Percentiles rank a stretch among this genome's conserved stretches.
These are phyloP conservation scores for Baccha elongata DNA, from an alignment of 2,888 invertebrate species.

Conservation along the genomic window DNA sequence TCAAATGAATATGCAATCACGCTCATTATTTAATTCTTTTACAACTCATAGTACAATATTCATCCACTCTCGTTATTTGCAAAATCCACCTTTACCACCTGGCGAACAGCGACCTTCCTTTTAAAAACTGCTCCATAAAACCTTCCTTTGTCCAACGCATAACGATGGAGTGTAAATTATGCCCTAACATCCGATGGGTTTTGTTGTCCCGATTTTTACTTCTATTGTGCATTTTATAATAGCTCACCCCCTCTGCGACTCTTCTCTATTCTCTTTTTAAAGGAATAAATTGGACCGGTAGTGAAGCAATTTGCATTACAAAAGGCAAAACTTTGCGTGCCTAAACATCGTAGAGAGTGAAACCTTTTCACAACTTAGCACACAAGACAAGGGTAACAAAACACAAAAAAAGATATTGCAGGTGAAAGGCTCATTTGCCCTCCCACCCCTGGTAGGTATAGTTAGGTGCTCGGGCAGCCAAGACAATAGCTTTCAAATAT, in stretches of 20 bases:
- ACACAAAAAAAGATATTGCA: constrained; percentile 32
- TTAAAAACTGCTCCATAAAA: constrained; percentile 30
- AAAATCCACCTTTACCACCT: constrained; percentile 34
- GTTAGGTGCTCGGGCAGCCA: constrained; percentile 11
- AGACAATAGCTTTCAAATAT: constrained; percentile 64
- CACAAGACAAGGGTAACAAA: constrained; percentile 38
- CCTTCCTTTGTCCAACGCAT: constrained; percentile 17
- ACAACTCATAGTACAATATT: too few species aligned
- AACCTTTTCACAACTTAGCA: constrained; percentile 73
- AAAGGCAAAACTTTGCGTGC: constrained; percentile 72
- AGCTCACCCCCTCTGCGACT: constrained; percentile 27
- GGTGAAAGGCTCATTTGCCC: constrained; percentile 33
- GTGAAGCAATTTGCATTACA: constrained; percentile 73
- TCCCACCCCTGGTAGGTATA: background rate
- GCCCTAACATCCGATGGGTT: constrained; percentile 62
- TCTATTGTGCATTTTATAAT: constrained; percentile 62
- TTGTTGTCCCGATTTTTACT: constrained; percentile 39
- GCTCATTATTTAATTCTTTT: too few species aligned
- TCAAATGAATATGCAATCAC: too few species aligned
- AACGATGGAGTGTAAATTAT: constrained; percentile 64
- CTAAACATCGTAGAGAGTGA: constrained; percentile 73
- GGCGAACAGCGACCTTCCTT: constrained; percentile 8
- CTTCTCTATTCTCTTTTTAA: constrained; percentile 5
- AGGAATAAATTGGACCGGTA: constrained; percentile 72
- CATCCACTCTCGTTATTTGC: constrained; percentile 4